Evolutionary conservation across 2,113 vertebrate genomes (phyloP).

Genomic region (Perognathus longimembris): DNA sequence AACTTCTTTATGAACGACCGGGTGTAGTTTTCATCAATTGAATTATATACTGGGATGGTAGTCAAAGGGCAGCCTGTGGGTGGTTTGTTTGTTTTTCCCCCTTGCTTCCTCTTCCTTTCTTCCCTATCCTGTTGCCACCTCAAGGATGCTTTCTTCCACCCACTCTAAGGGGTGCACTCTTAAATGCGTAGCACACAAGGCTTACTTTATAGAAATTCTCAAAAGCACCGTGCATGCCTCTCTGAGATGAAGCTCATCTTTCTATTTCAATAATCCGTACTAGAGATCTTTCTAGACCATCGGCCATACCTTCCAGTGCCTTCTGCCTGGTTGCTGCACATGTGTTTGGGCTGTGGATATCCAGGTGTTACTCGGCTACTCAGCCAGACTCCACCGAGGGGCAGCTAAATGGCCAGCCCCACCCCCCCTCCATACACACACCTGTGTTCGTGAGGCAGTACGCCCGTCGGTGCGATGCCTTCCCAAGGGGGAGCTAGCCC

Average conservation of each 20-base stretch:
- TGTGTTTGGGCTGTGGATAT: fast-evolving
- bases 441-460: too few species aligned
- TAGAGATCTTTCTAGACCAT: neutral
- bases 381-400: neutral
- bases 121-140: neutral
- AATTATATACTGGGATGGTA: neutral
- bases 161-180: too few species aligned
- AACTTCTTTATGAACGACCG: neutral
- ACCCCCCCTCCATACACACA: too few species aligned
- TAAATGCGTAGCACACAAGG: too few species aligned
- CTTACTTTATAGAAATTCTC: neutral
- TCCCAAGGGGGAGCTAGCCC: neutral
- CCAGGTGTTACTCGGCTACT: neutral
- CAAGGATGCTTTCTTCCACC: neutral
- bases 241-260: too few species aligned
- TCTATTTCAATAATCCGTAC: too few species aligned
- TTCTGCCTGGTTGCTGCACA: neutral
- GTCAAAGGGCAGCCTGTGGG: neutral
- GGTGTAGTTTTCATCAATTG: neutral
- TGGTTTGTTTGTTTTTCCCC: neutral
- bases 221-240: fast-evolving
- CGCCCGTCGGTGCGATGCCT: neutral
- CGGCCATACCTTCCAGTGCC: fast-evolving
- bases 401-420: neutral
- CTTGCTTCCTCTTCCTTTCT: neutral